Evolutionary conservation across 1,140 invertebrate species (phyloP).

Genomic region (Drosophila ambigua): DNA sequence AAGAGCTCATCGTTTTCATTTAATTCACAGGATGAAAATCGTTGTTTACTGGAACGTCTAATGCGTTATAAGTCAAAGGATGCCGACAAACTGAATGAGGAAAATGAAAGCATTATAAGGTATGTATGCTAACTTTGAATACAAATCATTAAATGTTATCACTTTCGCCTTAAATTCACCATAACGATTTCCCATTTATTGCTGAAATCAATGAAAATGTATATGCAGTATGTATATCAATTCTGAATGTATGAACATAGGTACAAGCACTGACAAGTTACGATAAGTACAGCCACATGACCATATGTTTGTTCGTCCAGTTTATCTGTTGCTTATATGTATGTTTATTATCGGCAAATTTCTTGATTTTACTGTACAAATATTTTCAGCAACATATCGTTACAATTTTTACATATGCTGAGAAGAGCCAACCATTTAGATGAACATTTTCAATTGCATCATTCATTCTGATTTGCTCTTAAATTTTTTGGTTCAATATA

Average conservation of each 20-base stretch:
- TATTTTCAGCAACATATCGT: too few species aligned
- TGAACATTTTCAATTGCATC: conserved; percentile 56
- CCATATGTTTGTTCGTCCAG: conserved; percentile 33
- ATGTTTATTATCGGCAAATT: too few species aligned
- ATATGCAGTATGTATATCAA: conserved; percentile 4
- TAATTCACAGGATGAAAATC: conserved; percentile 93
- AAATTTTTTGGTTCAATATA: conserved; percentile 66
- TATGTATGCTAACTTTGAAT: conserved; percentile 78
- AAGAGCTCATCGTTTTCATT: conserved; percentile 41
- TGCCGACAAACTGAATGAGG: conserved; percentile 96
- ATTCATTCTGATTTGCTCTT: conserved; percentile 65
- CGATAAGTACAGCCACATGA: conserved; percentile 35
- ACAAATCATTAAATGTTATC: background rate
- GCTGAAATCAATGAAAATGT: too few species aligned
- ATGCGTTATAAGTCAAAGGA: conserved; percentile 96
- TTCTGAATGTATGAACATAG: conserved; percentile 1
- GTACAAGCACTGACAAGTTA: background rate
- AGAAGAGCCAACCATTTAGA: conserved; percentile 45
- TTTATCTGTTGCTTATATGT: conserved; percentile 46
- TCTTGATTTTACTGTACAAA: too few species aligned
- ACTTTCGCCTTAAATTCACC: background rate
- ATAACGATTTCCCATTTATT: too few species aligned
- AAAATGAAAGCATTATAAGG: conserved; percentile 96
- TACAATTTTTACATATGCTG: conserved; percentile 8
- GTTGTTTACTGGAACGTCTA: conserved; percentile 92